Evolutionary conservation across 1,140 invertebrate species (phyloP), one percentile per base, ranked within the genome.

Genomic region (Babylonia areolata): DNA sequence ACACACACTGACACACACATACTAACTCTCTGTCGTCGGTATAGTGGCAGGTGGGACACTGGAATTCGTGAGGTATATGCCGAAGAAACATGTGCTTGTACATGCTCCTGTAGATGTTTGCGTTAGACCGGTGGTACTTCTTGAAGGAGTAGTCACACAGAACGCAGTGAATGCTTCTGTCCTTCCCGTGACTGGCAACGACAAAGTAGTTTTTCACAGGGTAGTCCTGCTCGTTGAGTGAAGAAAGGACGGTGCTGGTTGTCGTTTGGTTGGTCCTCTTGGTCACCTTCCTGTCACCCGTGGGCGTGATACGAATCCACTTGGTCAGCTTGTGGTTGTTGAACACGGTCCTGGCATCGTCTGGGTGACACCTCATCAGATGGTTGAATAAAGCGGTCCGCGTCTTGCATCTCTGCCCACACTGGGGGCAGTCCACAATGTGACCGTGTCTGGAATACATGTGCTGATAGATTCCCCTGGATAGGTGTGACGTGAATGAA

Each of bases 91-190:
- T 23, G 37, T 77, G 75, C 37, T 77, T 77, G 75, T 77, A 77
- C 75, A 77, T 77, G 37, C 75, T 77, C 6, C 75, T 39, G 75
- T 40, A 77, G 11, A 77, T 20, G 28, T 77, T 39, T 40, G 37
- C 75, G 28, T 77, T 77, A 37, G 33, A 37, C 1, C 75, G 35
- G 35, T 77, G 75, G 23, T 40, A 37, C 37, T 77, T 77, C 28
- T 77, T 77, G 75, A 77, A 77, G 37, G 75, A 77, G 37, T 40
- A 77, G 35, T 77, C 37, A 31, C 75, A 77, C 33, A 77, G 35
- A 9, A 77, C 37, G 28, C 75, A 77, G 75, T 77, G 75, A 37
- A 77, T 37, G 20, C 37, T 39, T 31, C 75, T 15, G 3, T 77
- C 75, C 28, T 77, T 77, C 20, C 37, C 28, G 9, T 40, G 75